Conservation (phyloP, 1,140 invertebrate species). For the Wasmannia auropunctata region DNA sequence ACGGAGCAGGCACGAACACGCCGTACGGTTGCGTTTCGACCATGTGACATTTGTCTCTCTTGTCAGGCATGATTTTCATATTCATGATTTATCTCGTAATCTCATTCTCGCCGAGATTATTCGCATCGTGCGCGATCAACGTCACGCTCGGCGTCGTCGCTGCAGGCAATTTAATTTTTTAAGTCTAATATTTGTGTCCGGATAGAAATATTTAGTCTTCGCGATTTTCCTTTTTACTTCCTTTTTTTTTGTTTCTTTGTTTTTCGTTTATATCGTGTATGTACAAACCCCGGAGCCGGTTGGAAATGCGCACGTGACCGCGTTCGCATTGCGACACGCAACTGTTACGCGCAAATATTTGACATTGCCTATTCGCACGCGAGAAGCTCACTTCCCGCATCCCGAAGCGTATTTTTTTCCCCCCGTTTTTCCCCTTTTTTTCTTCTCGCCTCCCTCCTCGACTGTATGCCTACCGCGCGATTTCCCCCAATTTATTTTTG, state of each 20-base stretch:
- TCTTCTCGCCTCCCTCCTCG: neutral
- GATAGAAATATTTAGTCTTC: neutral
- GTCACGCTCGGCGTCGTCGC: no score
- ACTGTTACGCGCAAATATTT: conserved; percentile 64
- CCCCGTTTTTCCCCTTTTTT: neutral
- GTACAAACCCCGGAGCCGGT: neutral
- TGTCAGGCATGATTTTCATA: neutral
- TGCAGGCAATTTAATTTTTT: neutral
- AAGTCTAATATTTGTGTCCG: neutral
- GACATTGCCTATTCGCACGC: conserved; percentile 24
- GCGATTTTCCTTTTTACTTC: neutral
- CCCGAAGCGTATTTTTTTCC: conserved; percentile 1
- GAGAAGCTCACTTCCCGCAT: neutral
- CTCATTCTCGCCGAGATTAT: neutral
- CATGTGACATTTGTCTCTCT: neutral
- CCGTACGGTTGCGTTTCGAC: neutral
- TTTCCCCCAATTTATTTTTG: conserved; percentile 62
- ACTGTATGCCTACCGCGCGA: neutral
- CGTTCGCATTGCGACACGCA: conserved; percentile 19
- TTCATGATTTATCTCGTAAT: conserved; percentile 5
- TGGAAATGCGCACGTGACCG: conserved; percentile 8
- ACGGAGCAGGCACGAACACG: neutral
- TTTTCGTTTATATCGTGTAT: conserved; percentile 14
- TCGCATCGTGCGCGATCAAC: neutral
- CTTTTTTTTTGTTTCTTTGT: neutral